A percentile compares a stretch with the other conserved stretches of the same genome.
Conservation (phyloP, 2,797 vertebrate species). For the Spheniscus humboldti region DNA sequence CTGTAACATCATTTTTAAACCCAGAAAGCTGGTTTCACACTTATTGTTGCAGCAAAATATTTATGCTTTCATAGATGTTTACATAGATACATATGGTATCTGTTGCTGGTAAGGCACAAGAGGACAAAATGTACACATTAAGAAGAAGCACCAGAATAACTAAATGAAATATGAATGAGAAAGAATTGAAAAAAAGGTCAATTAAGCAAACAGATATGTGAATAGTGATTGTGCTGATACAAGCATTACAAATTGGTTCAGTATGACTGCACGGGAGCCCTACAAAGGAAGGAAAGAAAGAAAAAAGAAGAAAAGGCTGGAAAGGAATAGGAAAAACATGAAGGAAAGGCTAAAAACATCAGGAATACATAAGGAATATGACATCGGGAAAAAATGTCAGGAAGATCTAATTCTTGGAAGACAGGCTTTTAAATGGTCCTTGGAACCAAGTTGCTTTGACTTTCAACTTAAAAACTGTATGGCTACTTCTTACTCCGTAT, state of each 20-base stretch:
- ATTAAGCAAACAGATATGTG: not conserved
- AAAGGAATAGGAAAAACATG: not conserved
- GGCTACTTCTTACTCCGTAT: not conserved
- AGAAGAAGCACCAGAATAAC: not conserved
- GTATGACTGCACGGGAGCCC: not conserved
- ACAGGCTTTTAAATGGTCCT: not conserved
- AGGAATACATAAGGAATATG: not conserved
- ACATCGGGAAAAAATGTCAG: not conserved
- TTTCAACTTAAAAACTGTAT: not conserved
- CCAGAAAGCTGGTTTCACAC: not conserved
- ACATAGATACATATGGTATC: not conserved
- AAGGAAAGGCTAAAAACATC: not conserved
- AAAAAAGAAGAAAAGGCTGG: not conserved
- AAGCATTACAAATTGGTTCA: not conserved
- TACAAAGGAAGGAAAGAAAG: not conserved
- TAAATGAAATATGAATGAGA: not conserved
- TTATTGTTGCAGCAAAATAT: not conserved
- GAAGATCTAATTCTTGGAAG: not conserved
- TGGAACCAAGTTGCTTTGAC: not conserved
- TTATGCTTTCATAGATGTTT: not conserved
- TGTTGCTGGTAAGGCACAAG: not conserved
- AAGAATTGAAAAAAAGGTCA: not conserved
- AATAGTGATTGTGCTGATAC: fast-evolving
- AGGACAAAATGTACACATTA: not conserved
- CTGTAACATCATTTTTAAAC: not conserved